Percentiles rank a stretch among this genome's conserved stretches.
Evolutionary conservation across 2,113 vertebrate genomes (phyloP).

Genomic region (Ramphastos sulfuratus): DNA sequence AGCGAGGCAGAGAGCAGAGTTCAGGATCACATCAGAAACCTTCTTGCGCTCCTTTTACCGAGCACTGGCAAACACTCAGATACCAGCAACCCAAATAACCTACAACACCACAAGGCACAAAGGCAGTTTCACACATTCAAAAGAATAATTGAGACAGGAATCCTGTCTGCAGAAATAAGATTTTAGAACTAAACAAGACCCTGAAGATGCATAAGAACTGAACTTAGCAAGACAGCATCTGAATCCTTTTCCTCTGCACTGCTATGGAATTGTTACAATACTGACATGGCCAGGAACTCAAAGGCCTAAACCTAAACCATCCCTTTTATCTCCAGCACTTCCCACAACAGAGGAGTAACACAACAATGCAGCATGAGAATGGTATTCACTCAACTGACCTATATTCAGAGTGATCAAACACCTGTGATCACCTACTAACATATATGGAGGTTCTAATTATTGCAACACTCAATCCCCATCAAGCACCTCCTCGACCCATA

Average conservation of each 20-base stretch:
- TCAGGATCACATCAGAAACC: background rate
- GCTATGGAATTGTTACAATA: background rate
- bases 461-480: background rate
- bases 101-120: background rate
- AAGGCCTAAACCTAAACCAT: background rate
- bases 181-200: background rate
- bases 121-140: background rate
- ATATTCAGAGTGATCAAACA: background rate
- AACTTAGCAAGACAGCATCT: background rate
- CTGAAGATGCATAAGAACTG: background rate
- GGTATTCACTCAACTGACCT: rapidly evolving
- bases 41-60: background rate
- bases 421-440: background rate
- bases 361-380: rapidly evolving
- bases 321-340: background rate
- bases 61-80: background rate
- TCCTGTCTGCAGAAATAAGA: background rate
- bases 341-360: background rate
- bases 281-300: background rate
- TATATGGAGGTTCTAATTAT: rapidly evolving
- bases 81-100: background rate
- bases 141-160: background rate
- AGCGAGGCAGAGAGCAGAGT: background rate
- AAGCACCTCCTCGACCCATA: rapidly evolving
- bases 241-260: background rate